phyloP scores from a whole-genome alignment of 2,888 invertebrate genomes.

The Cyclophora albipunctata region DNA sequence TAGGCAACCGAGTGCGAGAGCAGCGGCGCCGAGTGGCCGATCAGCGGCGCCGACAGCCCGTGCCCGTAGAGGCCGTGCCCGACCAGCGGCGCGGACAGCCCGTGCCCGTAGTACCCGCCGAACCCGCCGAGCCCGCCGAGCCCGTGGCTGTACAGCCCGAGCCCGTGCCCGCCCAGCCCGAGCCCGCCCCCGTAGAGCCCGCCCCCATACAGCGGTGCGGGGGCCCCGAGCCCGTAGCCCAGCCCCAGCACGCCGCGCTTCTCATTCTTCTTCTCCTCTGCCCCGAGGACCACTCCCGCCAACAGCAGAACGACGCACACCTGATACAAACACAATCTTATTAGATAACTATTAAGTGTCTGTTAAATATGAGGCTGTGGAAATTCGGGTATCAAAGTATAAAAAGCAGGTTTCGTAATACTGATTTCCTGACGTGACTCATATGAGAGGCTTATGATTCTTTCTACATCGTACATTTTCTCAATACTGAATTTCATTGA shows the following conservation, averaged over 20 bases:
- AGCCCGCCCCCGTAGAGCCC: conserved; percentile 17
- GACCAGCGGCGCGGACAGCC: conserved; percentile 18
- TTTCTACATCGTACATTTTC: no score
- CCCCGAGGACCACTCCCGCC: conserved; percentile 43
- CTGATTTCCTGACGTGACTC: no score
- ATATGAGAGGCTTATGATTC: no score
- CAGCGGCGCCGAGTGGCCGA: conserved; percentile 19
- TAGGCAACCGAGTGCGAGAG: conserved; percentile 24
- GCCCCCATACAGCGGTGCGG: conserved; percentile 23
- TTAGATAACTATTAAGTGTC: not conserved
- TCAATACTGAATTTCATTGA: no score
- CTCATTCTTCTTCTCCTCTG: conserved; percentile 65
- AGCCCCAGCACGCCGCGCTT: conserved; percentile 66
- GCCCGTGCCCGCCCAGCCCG: conserved; percentile 33
- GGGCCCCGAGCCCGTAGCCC: conserved; percentile 44
- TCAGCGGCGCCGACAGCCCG: conserved; percentile 6
- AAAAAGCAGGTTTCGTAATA: no score
- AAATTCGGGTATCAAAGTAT: no score
- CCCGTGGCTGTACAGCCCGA: conserved; percentile 22
- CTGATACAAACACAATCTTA: conserved; percentile 24
- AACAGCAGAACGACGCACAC: conserved; percentile 49
- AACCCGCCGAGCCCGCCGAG: conserved; percentile 24
- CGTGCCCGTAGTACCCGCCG: conserved; percentile 11
- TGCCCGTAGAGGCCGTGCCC: conserved; percentile 29
- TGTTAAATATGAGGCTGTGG: no score